Evolutionary conservation across 2,888 invertebrate genomes (phyloP), one percentile per base, ranked within the genome.

Genomic region (Polyommatus icarus): DNA sequence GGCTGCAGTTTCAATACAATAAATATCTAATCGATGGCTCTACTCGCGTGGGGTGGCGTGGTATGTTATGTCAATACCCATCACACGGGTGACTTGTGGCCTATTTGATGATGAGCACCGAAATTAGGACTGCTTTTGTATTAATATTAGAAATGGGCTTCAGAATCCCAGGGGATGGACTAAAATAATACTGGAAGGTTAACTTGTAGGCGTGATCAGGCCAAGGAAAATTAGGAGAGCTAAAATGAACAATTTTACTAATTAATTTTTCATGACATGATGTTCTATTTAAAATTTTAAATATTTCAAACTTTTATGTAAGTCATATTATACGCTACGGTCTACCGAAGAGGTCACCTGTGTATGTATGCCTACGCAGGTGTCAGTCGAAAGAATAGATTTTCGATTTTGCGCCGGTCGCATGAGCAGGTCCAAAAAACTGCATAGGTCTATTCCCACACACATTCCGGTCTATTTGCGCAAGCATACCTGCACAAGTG

Each of bases 1-100:
- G 24, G 75, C 75, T 75, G 75, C 75, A 75, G 75, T 75, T 75
- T 50, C 75, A 50, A 75, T 75, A 54, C 75, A 75, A 32, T 75
- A 75, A 72, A 75, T 75, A 75, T 75, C 75, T 75, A 75, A 75
- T 75, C 75, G 46, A 54, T 75, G 75, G 75, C 24, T 50, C 67
- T 12, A 6, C 67, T 67, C 67, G 67, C 67, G 67, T 29, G 67
- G 46, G 54, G 24, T 75, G 8, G 75, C 29, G 75, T 75, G 46
- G 50, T 73, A 72, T 72, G 40, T 20, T 29, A 75, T 75, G 75
- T 75, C 75, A 75, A 75, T 75, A 75, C 18, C 32, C 54, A 75
- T 54, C 75, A 29, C 54, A 54, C 75, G 50, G 50, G 29, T 75
- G 75, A 75, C 46, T 75, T 50, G 75, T 50, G 24, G 50, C 46